Percentiles rank a stretch among this genome's conserved stretches.
These are phyloP conservation scores for Cheilosia soror DNA, from an alignment of 2,888 invertebrate species.

Conservation along the genomic window DNA sequence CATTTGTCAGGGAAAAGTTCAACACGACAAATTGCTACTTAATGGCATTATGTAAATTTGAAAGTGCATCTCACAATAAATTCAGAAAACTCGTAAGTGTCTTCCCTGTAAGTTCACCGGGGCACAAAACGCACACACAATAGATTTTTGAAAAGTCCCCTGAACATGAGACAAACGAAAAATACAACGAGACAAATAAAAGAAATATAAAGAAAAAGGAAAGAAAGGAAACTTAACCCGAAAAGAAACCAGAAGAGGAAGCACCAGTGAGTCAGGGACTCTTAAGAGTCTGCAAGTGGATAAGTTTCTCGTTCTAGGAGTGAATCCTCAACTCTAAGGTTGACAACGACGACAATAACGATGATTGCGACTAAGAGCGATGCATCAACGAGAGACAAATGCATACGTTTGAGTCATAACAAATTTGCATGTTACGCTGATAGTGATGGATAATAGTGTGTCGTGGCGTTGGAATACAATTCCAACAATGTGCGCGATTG, in stretches of 20 bases:
- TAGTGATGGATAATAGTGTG: constrained; percentile 47
- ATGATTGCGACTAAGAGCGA: constrained; percentile 58
- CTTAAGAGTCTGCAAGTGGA: constrained; percentile 57
- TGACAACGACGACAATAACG: constrained; percentile 48
- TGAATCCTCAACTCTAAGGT: constrained; percentile 22
- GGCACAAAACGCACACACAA: constrained; percentile 56
- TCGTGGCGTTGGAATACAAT: constrained; percentile 23
- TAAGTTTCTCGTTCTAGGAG: constrained; percentile 53
- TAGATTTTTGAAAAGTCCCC: constrained; percentile 32
- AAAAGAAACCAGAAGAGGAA: constrained; percentile 61
- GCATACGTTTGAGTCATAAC: constrained; percentile 67
- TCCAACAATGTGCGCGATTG: constrained; percentile 11
- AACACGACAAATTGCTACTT: constrained; percentile 73
- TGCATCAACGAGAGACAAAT: constrained; percentile 59
- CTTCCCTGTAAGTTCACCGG: constrained; percentile 52
- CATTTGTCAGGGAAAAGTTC: constrained; percentile 59
- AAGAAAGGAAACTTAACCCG: constrained; percentile 27
- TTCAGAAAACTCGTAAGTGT: constrained; percentile 61
- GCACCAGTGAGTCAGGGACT: constrained; percentile 32
- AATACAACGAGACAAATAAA: background rate
- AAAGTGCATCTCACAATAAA: constrained; percentile 67
- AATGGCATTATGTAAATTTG: constrained; percentile 71
- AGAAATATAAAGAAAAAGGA: background rate
- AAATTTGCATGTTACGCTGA: constrained; percentile 59
- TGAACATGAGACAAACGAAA: constrained; percentile 20